These are phyloP conservation scores for Albula goreensis DNA, from an alignment of 2,113 vertebrate genomes.

Conservation along the genomic window DNA sequence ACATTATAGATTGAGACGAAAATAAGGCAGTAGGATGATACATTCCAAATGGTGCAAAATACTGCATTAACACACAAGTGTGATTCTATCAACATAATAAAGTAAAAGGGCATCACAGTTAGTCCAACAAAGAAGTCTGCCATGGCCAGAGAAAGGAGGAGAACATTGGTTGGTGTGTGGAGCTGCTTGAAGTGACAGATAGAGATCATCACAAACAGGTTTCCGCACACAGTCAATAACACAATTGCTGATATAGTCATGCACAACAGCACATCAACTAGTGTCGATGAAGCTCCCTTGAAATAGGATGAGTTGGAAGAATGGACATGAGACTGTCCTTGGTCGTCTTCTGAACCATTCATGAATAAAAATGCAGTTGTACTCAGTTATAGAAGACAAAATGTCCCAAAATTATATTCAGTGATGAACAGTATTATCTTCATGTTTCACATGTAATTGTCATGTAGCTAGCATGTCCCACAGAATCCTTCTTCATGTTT, in stretches of 20 bases:
- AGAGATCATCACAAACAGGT: constrained; percentile 50
- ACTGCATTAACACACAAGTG: constrained; percentile 37
- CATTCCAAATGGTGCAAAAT: constrained; percentile 29
- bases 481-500: not conserved
- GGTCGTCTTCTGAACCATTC: not conserved
- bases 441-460: not conserved
- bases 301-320: constrained; percentile 22
- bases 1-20: constrained; percentile 30
- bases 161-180: constrained; percentile 37
- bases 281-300: constrained; percentile 29
- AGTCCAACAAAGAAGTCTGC: constrained; percentile 34
- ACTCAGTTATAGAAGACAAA: no score
- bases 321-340: not conserved
- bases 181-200: constrained; percentile 51
- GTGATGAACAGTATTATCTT: not conserved
- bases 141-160: constrained; percentile 38
- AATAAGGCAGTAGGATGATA: not conserved
- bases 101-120: constrained; percentile 71
- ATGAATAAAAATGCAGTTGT: not conserved
- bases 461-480: not conserved
- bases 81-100: constrained; percentile 36
- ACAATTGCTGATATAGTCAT: constrained; percentile 50
- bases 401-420: no score
- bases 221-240: constrained; percentile 58
- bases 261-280: constrained; percentile 45